These are phyloP conservation scores for Nipponacmea schrenckii DNA, from an alignment of 2,888 invertebrate species.

Conservation along the genomic window DNA sequence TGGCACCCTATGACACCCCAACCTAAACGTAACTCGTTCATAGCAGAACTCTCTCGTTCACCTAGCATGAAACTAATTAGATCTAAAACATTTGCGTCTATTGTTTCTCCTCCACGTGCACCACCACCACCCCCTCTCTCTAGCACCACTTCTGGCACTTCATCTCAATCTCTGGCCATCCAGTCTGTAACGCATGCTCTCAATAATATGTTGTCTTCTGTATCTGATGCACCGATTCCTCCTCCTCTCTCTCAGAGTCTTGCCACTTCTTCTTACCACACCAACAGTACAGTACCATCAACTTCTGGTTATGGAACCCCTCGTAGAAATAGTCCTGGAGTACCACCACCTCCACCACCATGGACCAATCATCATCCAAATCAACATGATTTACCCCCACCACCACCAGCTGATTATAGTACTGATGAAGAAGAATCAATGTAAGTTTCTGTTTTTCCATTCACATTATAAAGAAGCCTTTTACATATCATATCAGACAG, in stretches of 20 bases:
- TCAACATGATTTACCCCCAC: constrained; percentile 10
- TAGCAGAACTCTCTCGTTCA: too few species aligned
- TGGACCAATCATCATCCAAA: background rate
- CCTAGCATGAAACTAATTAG: too few species aligned
- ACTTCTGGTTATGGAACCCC: constrained; percentile 13
- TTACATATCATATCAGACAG: background rate
- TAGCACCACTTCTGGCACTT: constrained; percentile 21
- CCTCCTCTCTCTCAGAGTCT: constrained; percentile 27
- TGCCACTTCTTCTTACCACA: constrained; percentile 31
- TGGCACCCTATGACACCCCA: constrained; percentile 8
- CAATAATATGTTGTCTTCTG: constrained; percentile 14
- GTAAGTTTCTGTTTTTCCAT: background rate
- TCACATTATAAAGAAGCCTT: background rate
- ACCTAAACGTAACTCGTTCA: too few species aligned
- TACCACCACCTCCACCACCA: constrained; percentile 14
- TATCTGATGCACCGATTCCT: background rate
- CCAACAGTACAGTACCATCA: constrained; percentile 9
- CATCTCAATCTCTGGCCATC: constrained; percentile 16
- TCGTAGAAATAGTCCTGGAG: constrained; percentile 14
- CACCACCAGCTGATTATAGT: constrained; percentile 14
- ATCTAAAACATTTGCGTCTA: background rate
- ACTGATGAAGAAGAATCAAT: background rate
- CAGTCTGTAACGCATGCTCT: constrained; percentile 16
- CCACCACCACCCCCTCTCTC: constrained; percentile 18
- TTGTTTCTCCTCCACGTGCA: background rate